Evolutionary conservation across 1,140 invertebrate species (phyloP).

Genomic region (Campodea augens): DNA sequence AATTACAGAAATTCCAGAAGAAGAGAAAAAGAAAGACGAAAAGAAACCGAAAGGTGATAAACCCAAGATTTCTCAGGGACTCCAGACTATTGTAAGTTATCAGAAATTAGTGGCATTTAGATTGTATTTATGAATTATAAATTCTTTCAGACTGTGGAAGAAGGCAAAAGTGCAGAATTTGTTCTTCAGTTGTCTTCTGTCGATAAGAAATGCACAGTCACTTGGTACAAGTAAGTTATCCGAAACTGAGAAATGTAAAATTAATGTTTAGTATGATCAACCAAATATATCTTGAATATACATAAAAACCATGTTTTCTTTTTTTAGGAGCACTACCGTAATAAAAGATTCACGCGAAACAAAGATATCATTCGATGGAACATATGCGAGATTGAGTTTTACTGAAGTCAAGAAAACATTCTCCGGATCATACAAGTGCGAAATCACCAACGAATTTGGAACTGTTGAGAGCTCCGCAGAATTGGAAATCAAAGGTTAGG

Average conservation of each 20-base stretch:
- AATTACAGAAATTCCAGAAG: conserved; percentile 57
- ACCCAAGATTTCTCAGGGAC: conserved; percentile 43
- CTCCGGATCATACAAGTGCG: conserved; percentile 53
- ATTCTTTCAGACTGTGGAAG: conserved; percentile 38
- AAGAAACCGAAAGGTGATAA: conserved; percentile 39
- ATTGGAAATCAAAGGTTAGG: conserved; percentile 42
- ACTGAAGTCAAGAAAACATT: conserved; percentile 43
- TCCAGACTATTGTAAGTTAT: conserved; percentile 46
- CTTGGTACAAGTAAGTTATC: conserved; percentile 54
- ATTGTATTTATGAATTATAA: background rate
- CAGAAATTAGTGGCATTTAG: background rate
- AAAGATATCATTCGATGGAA: conserved; percentile 62
- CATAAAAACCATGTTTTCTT: conserved; percentile 7
- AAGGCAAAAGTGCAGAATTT: conserved; percentile 60
- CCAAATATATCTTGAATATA: conserved; percentile 1
- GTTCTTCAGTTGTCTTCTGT: conserved; percentile 43
- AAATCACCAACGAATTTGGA: conserved; percentile 63
- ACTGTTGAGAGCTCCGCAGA: conserved; percentile 58
- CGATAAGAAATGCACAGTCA: conserved; percentile 56
- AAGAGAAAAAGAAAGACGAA: conserved; percentile 31
- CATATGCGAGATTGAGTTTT: conserved; percentile 50
- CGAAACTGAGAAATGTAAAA: conserved; percentile 1
- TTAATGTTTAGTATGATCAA: conserved; percentile 3
- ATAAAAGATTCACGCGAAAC: conserved; percentile 46
- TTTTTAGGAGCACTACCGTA: conserved; percentile 39